A percentile compares a stretch with the other conserved stretches of the same genome.
These are phyloP conservation scores for Linnaemya tessellans DNA, from an alignment of 2,888 invertebrate species.

Conservation along the genomic window DNA sequence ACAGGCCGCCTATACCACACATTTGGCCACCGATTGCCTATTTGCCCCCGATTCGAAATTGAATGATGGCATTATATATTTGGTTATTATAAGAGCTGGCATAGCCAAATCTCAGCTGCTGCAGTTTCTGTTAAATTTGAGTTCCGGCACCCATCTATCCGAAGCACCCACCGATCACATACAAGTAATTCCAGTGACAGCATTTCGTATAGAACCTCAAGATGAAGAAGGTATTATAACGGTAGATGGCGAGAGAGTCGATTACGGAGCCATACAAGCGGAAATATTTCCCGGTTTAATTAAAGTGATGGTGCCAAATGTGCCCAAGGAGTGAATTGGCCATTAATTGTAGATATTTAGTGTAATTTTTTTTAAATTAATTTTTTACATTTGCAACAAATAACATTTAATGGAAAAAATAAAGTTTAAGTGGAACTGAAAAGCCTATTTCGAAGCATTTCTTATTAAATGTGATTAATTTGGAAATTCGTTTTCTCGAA, in stretches of 20 bases:
- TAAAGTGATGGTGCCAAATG: constrained; percentile 87
- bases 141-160: constrained; percentile 92
- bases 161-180: constrained; percentile 88
- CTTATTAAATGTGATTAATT: not conserved
- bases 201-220: constrained; percentile 95
- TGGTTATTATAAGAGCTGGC: constrained; percentile 92
- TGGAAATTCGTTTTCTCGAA: not conserved
- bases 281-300: constrained; percentile 91
- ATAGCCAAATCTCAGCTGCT: constrained; percentile 90
- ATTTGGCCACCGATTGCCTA: constrained; percentile 92
- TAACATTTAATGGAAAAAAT: not conserved
- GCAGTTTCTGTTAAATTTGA: constrained; percentile 91
- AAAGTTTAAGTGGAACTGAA: not conserved
- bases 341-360: constrained; percentile 1
- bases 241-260: constrained; percentile 96
- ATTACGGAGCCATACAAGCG: constrained; percentile 94
- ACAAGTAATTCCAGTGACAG: constrained; percentile 92
- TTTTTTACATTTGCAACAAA: constrained; percentile 17
- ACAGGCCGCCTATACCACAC: constrained; percentile 94
- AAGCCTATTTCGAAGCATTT: too few relatives aligned
- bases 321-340: not conserved
- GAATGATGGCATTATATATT: constrained; percentile 96
- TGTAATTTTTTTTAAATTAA: not conserved
- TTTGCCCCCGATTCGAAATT: constrained; percentile 94
- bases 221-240: constrained; percentile 90